phyloP scores from a whole-genome alignment of 2,113 vertebrate genomes.

The Notothenia rossii region DNA sequence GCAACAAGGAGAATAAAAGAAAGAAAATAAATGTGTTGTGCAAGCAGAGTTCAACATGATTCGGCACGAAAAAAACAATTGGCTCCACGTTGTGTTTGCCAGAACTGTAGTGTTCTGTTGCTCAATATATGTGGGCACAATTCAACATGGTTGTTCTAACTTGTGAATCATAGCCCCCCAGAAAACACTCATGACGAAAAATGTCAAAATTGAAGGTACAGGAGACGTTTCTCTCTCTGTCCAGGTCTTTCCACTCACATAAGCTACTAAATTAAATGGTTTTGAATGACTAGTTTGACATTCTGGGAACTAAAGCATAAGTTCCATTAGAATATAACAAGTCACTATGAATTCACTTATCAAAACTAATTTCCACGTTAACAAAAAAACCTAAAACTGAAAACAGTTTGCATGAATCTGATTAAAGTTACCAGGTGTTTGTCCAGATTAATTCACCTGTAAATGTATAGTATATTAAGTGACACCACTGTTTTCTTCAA shows the following conservation, averaged over 20 bases:
- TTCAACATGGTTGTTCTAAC: neutral
- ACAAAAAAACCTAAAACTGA: too few species aligned
- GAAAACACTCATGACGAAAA: neutral
- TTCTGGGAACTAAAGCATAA: too few species aligned
- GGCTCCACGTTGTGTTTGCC: neutral
- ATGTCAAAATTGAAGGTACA: too few species aligned
- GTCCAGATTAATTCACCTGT: too few species aligned
- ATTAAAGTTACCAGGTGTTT: too few species aligned
- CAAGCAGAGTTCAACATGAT: conserved; percentile 11
- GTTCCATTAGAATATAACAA: too few species aligned
- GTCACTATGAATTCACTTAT: too few species aligned
- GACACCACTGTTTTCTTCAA: neutral
- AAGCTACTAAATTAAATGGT: neutral
- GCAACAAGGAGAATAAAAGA: conserved; percentile 30
- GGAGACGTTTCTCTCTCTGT: too few species aligned
- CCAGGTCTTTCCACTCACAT: neutral
- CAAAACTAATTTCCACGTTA: too few species aligned
- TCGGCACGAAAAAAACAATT: conserved; percentile 10
- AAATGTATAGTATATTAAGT: neutral
- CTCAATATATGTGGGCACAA: neutral
- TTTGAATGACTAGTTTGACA: too few species aligned
- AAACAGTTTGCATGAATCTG: too few species aligned
- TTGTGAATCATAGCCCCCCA: neutral
- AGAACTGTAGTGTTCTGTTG: neutral
- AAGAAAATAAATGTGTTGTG: conserved; percentile 25